Evolutionary conservation across 2,888 invertebrate species (phyloP).

Genomic region (Sinohyriopsis cumingii): DNA sequence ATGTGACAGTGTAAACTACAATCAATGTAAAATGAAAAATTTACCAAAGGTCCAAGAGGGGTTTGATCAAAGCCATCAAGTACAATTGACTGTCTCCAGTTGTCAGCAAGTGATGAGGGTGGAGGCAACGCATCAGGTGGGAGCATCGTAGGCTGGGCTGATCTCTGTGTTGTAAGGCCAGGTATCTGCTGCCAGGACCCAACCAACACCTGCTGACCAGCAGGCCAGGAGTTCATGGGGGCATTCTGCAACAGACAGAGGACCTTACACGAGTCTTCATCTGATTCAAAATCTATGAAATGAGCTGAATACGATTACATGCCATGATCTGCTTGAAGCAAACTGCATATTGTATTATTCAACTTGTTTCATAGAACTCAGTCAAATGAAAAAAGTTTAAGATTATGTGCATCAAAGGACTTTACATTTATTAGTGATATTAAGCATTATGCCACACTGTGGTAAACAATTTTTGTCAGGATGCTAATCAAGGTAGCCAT

Average conservation of each 20-base stretch:
- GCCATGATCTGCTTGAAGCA: constrained; percentile 2
- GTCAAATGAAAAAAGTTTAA: constrained; percentile 1
- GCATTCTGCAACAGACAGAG: constrained; percentile 74
- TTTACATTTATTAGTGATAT: too few relatives aligned
- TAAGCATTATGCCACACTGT: too few relatives aligned
- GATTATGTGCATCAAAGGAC: too few relatives aligned
- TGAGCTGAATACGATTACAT: neutral
- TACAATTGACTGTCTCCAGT: constrained; percentile 83
- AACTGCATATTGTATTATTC: constrained; percentile 4
- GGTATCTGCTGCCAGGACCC: constrained; percentile 84
- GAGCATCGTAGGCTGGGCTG: constrained; percentile 55
- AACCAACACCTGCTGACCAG: constrained; percentile 84
- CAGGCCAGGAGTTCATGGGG: constrained; percentile 82
- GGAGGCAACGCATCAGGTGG: constrained; percentile 60
- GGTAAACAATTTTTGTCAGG: too few relatives aligned
- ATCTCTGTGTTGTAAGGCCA: constrained; percentile 62
- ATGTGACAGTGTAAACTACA: too few relatives aligned
- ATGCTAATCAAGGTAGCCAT: too few relatives aligned
- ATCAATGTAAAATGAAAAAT: constrained; percentile 5
- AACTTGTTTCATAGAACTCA: neutral
- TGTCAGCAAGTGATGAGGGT: constrained; percentile 70
- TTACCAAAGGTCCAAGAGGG: constrained; percentile 59
- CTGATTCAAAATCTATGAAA: neutral
- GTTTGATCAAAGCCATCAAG: constrained; percentile 73
- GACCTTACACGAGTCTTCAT: neutral